Conservation (phyloP, 1,140 invertebrate genomes). For the Dreissena polymorpha region DNA sequence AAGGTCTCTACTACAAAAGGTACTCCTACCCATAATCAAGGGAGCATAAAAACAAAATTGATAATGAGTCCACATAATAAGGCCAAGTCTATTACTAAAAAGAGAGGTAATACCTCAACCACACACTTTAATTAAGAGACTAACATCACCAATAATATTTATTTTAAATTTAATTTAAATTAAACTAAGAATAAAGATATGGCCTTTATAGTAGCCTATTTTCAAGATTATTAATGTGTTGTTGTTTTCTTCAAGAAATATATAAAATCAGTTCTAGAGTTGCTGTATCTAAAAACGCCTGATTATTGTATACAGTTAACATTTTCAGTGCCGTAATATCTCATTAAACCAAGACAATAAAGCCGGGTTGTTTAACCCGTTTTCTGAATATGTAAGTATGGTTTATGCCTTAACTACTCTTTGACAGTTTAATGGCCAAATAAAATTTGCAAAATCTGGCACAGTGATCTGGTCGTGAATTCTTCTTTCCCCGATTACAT, state of each 20-base stretch:
- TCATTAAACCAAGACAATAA: conserved; percentile 29
- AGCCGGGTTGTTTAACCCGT: conserved; percentile 35
- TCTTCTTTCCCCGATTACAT: neutral
- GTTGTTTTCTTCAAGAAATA: too few relatives aligned
- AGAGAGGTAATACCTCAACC: neutral
- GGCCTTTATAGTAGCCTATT: too few relatives aligned
- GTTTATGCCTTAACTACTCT: conserved; percentile 32
- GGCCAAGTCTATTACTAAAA: neutral
- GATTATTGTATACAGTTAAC: conserved; percentile 6
- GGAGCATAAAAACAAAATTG: neutral
- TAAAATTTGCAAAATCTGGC: conserved; percentile 38
- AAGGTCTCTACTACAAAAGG: conserved; percentile 28
- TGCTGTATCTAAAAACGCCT: too few relatives aligned
- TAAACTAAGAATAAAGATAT: too few relatives aligned
- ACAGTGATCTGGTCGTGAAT: neutral
- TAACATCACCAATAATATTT: neutral
- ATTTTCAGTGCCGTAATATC: conserved; percentile 14
- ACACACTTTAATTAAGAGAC: neutral
- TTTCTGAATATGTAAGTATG: conserved; percentile 36
- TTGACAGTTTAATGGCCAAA: conserved; percentile 53
- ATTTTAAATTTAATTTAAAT: neutral
- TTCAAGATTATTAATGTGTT: too few relatives aligned
- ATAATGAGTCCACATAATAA: neutral
- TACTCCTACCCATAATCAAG: conserved; percentile 8
- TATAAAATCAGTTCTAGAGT: too few relatives aligned